These are phyloP conservation scores for Platalea minor DNA, from an alignment of 2,797 vertebrate genomes.

Conservation along the genomic window DNA sequence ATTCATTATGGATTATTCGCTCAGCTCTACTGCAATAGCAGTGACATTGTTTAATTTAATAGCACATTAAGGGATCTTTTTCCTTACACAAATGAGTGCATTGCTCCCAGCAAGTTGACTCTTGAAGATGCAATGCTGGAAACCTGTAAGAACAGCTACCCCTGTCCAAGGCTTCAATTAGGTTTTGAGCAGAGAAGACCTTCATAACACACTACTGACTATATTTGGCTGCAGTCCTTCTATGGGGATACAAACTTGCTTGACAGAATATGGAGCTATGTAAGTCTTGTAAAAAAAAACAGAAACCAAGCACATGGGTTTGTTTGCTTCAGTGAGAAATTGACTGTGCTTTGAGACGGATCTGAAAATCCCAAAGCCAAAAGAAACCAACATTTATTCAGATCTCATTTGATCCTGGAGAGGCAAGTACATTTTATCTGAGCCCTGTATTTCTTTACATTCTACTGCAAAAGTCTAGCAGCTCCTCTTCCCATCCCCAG, in stretches of 20 bases:
- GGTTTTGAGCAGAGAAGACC: background rate
- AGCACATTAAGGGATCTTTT: constrained; percentile 70
- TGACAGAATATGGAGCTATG: background rate
- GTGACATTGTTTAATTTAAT: constrained; percentile 74
- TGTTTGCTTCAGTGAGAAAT: background rate
- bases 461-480: background rate
- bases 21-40: constrained; percentile 69
- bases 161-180: constrained; percentile 4
- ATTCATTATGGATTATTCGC: constrained; percentile 73
- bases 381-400: background rate
- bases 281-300: background rate
- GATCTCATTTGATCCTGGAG: background rate
- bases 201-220: background rate
- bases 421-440: background rate
- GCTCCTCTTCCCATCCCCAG: background rate
- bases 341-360: background rate
- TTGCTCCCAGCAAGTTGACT: constrained; percentile 68
- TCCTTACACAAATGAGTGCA: constrained; percentile 68
- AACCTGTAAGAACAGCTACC: constrained; percentile 24
- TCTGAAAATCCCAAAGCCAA: background rate
- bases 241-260: background rate
- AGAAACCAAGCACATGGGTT: background rate
- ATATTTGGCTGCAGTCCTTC: background rate
- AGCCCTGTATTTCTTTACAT: background rate
- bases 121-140: constrained; percentile 40